These are phyloP conservation scores for Achlya flavicornis DNA, from an alignment of 2,888 invertebrate species.

Conservation along the genomic window DNA sequence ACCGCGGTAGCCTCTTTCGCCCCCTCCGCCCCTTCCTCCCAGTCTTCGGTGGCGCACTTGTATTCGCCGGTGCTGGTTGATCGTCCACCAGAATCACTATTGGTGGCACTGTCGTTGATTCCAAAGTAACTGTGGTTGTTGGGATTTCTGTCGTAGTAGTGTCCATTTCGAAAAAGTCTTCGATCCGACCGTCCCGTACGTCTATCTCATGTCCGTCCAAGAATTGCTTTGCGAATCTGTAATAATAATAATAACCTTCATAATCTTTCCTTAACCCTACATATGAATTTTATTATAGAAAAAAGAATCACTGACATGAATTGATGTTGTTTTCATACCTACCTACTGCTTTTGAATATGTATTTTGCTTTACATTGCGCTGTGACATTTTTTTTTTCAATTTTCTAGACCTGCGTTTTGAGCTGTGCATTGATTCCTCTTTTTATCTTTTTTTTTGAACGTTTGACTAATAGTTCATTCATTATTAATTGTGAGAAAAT, in stretches of 20 bases:
- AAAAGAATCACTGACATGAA: too few species aligned
- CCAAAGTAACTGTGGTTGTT: conserved; percentile 54
- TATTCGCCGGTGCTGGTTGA: conserved; percentile 70
- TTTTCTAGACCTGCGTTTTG: too few species aligned
- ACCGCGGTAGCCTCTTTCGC: conserved; percentile 68
- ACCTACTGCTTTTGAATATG: too few species aligned
- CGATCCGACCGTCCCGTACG: conserved; percentile 70
- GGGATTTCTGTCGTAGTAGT: conserved; percentile 61
- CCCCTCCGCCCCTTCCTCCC: conserved; percentile 68
- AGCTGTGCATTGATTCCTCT: too few species aligned
- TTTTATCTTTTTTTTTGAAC: too few species aligned
- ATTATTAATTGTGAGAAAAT: too few species aligned
- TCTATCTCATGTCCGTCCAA: conserved; percentile 86
- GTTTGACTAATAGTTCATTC: too few species aligned
- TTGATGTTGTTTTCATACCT: too few species aligned
- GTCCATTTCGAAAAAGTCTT: conserved; percentile 65
- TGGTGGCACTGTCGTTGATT: conserved; percentile 65
- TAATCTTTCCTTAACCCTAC: background rate
- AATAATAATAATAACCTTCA: conserved; percentile 20
- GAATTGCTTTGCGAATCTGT: conserved; percentile 88
- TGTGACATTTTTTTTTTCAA: too few species aligned
- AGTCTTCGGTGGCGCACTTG: conserved; percentile 56
- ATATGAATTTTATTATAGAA: too few species aligned
- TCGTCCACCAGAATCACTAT: conserved; percentile 77
- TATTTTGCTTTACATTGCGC: too few species aligned